Evolutionary conservation across 2,888 invertebrate species (phyloP), one percentile per base, ranked within the genome.

Genomic region (Drosophila longiperda): DNA sequence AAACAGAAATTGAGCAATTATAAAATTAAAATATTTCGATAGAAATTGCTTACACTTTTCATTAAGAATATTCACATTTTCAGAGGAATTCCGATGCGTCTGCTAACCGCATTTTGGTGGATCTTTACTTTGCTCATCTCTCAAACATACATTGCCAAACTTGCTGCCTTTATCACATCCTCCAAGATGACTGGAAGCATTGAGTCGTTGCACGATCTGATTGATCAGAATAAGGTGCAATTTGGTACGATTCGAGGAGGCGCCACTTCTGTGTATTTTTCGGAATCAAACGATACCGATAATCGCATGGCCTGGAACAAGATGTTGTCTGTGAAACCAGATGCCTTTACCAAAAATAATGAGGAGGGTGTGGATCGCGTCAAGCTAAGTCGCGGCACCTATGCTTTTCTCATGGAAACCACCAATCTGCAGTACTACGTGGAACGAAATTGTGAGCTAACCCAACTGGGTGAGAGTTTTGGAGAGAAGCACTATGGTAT

Each of bases 381-480:
- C 0, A 92, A 95, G 42, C 94, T 94, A 85, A 96, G 95, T 64
- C 96, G 96, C 86, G 95, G 96, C 15, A 95, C 94, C 76, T 99
- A 98, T 92, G 99, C 98, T 1, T 99, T 97, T 92, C 95, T 99
- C 63, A 98, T 99, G 97, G 99, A 99, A 94, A 98, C 98, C 26
- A 96, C 98, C 0, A 96, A 96, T 48, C 96, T 99, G 80, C 98
- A 99, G 93, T 99, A 98, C 93, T 96, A 95, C 82, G 96, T 95
- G 73, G 96, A 97, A 92, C 94, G 96, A 77, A 95, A 97, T 90
- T 98, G 98, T 92, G 95, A 96, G 59, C 94, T 98, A 63, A 96
- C 94, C 70, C 96, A 96, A 94, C 95, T 97, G 12, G 97, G 98
- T 0, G 95, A 95, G 6, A 95, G 96, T 79, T 94, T 99, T 62